phyloP scores from a whole-genome alignment of 2,797 vertebrate genomes.

The Cynopterus sphinx region DNA sequence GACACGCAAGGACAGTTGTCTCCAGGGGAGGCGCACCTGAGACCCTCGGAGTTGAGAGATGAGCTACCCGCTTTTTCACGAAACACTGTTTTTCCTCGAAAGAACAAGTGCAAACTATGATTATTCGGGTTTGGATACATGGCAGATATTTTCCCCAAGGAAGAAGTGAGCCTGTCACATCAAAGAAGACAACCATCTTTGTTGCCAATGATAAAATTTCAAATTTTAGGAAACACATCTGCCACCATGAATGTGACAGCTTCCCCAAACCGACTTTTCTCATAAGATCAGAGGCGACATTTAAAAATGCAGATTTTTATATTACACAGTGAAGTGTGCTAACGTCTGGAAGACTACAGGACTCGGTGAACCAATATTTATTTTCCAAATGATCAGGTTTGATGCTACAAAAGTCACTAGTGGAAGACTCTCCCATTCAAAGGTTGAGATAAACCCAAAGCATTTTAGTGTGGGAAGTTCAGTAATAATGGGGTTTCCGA shows the following conservation, averaged over 20 bases:
- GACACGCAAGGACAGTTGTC: accelerated
- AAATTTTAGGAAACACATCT: neutral
- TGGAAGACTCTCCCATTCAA: neutral
- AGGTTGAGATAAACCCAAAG: neutral
- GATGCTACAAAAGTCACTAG: neutral
- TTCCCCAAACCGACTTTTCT: neutral
- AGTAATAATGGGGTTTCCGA: neutral
- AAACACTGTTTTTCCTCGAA: neutral
- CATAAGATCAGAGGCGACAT: neutral
- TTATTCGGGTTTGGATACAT: neutral
- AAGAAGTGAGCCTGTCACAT: neutral
- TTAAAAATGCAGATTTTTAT: neutral
- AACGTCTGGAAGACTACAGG: neutral
- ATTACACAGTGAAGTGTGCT: neutral
- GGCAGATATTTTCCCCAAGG: neutral
- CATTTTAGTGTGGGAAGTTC: neutral
- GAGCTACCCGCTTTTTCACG: neutral
- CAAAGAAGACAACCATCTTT: neutral
- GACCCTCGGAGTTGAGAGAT: neutral
- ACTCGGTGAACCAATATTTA: neutral
- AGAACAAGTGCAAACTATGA: neutral
- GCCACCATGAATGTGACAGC: neutral
- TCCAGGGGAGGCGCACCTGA: neutral
- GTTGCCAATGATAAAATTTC: neutral
- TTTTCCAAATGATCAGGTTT: neutral